Conservation (phyloP, 2,797 vertebrate species). For the Megaceryle alcyon region DNA sequence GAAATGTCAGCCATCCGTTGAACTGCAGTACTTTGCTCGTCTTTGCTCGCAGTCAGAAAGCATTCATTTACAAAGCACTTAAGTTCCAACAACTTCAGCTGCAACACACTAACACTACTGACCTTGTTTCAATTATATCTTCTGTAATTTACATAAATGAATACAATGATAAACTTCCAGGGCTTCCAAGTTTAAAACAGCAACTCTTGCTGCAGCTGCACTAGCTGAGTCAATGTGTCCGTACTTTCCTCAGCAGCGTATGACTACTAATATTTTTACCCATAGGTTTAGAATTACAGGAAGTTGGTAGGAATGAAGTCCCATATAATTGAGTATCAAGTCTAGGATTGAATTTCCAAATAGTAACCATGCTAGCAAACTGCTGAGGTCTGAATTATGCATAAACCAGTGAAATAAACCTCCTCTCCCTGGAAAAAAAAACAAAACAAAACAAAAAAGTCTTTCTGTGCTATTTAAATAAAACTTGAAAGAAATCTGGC, state of each 20-base stretch:
- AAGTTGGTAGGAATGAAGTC: constrained; percentile 90
- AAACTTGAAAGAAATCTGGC: neutral
- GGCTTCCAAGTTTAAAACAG: constrained; percentile 73
- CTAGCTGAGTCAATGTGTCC: constrained; percentile 81
- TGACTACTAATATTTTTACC: constrained; percentile 95
- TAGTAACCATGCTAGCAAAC: constrained; percentile 75
- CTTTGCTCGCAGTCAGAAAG: constrained; percentile 75
- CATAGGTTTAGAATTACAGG: constrained; percentile 94
- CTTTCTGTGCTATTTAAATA: constrained; percentile 35
- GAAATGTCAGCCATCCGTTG: constrained; percentile 77
- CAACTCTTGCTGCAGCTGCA: constrained; percentile 76
- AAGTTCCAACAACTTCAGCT: constrained; percentile 71
- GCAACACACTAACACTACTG: constrained; percentile 75
- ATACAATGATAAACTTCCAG: constrained; percentile 75
- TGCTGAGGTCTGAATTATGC: constrained; percentile 68
- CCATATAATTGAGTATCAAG: constrained; percentile 86
- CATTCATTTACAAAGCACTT: constrained; percentile 77
- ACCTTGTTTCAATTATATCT: constrained; percentile 79
- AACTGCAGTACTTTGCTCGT: constrained; percentile 76
- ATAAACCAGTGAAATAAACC: constrained; percentile 56
- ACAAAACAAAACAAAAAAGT: neutral
- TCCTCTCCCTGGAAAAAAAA: neutral
- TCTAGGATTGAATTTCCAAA: constrained; percentile 81
- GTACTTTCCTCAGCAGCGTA: constrained; percentile 83
- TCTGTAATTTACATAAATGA: constrained; percentile 77